phyloP scores from a whole-genome alignment of 1,140 invertebrate genomes.

The Ceratina japonica region DNA sequence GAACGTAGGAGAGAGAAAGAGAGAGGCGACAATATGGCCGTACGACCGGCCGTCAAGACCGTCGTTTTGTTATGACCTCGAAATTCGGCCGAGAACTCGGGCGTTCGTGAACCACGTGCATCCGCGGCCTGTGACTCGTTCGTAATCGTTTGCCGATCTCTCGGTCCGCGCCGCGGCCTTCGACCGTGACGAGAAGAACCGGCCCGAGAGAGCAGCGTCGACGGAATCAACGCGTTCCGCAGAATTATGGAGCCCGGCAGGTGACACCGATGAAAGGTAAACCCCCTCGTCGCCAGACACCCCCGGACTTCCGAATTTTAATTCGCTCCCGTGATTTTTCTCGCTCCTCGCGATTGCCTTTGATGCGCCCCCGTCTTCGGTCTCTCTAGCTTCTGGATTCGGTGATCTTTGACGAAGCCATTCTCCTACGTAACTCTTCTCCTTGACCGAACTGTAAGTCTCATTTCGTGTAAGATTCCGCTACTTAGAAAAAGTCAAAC shows the following conservation, averaged over 20 bases:
- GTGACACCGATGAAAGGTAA: conserved; percentile 73
- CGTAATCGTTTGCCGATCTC: background rate
- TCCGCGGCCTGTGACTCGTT: conserved; percentile 31
- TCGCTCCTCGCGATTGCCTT: background rate
- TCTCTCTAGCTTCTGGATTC: background rate
- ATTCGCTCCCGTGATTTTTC: background rate
- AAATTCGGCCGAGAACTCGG: conserved; percentile 37
- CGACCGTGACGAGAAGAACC: background rate
- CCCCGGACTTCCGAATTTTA: background rate
- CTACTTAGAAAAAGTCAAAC: too few relatives aligned
- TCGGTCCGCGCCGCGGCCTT: background rate
- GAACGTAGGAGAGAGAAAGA: conserved; percentile 16
- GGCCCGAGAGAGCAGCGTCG: background rate
- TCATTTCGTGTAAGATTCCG: too few relatives aligned
- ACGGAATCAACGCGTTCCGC: conserved; percentile 17
- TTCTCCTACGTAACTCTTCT: background rate
- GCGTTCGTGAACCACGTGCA: conserved; percentile 52
- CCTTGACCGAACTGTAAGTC: background rate
- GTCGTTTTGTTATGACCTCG: conserved; percentile 60
- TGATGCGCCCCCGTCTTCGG: background rate
- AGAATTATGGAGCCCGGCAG: conserved; percentile 70
- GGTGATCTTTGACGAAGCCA: conserved; percentile 1
- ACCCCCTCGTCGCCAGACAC: background rate
- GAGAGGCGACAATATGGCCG: conserved; percentile 58
- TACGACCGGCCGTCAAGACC: conserved; percentile 49